Conservation (phyloP, 2,888 invertebrate genomes). For the Noctua janthe region DNA sequence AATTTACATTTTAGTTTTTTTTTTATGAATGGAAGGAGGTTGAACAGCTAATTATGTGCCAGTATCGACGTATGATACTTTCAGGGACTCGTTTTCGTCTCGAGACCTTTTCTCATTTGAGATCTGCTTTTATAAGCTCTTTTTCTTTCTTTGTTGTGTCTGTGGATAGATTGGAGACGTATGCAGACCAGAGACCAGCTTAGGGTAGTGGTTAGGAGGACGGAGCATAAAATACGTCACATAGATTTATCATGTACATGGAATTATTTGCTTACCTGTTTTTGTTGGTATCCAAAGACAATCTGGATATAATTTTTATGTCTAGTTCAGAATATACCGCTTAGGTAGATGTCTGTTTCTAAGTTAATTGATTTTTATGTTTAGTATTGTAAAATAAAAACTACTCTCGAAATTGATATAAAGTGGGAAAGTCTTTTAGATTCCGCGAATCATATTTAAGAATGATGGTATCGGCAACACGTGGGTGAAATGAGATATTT, state of each 20-base stretch:
- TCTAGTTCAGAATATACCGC: neutral
- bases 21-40: slow-evolving; percentile 34
- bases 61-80: slow-evolving; percentile 45
- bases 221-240: slow-evolving; percentile 1
- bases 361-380: no score
- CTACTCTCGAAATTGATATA: neutral
- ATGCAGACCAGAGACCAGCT: slow-evolving; percentile 44
- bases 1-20: slow-evolving; percentile 43
- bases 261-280: neutral
- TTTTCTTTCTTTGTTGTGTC: slow-evolving; percentile 50
- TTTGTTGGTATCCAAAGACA: neutral
- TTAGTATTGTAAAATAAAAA: neutral
- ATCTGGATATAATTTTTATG: neutral
- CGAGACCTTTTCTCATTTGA: slow-evolving; percentile 53
- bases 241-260: slow-evolving; percentile 4
- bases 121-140: slow-evolving; percentile 46
- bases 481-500: neutral
- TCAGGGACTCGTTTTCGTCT: slow-evolving; percentile 40
- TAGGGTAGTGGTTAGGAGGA: neutral
- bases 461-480: neutral
- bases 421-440: neutral
- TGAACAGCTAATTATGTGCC: slow-evolving; percentile 43
- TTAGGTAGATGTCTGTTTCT: neutral
- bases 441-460: slow-evolving; percentile 1
- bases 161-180: slow-evolving; percentile 26